These are phyloP conservation scores for Nymphalis io DNA, from an alignment of 1,140 invertebrate genomes.

Conservation along the genomic window DNA sequence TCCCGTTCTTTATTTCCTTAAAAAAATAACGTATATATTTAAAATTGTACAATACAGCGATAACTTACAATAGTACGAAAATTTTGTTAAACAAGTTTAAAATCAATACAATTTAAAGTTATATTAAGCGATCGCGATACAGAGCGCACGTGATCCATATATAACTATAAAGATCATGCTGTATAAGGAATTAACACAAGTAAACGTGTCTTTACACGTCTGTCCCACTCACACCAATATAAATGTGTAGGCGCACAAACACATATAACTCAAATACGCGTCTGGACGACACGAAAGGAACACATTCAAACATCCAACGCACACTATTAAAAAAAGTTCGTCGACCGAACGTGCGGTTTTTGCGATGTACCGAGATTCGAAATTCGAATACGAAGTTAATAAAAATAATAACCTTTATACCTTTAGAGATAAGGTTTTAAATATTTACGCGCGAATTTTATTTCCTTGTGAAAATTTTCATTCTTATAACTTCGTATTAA, in stretches of 20 bases:
- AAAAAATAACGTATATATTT: no score
- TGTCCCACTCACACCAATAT: constrained; percentile 27
- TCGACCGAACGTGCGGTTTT: constrained; percentile 47
- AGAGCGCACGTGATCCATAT: no score
- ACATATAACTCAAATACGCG: constrained; percentile 12
- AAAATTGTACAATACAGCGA: no score
- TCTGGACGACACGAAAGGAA: constrained; percentile 10
- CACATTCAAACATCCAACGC: neutral
- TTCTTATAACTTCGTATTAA: constrained; percentile 13
- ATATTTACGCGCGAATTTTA: neutral
- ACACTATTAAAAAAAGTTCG: constrained; percentile 36
- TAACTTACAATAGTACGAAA: no score
- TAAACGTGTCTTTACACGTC: constrained; percentile 16
- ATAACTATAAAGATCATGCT: constrained; percentile 5
- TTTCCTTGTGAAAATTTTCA: constrained; percentile 16
- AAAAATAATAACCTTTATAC: neutral
- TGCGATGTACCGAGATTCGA: constrained; percentile 43
- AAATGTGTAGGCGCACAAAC: constrained; percentile 17
- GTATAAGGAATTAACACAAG: constrained; percentile 19
- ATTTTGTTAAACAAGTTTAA: no score
- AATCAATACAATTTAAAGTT: no score
- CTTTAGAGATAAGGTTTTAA: neutral
- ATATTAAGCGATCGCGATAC: no score
- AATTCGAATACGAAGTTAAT: constrained; percentile 22
- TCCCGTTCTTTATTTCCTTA: no score